Base-by-base conservation (phyloP, 2,888 invertebrate genomes). In the Carpatolechia fugitivella region DNA sequence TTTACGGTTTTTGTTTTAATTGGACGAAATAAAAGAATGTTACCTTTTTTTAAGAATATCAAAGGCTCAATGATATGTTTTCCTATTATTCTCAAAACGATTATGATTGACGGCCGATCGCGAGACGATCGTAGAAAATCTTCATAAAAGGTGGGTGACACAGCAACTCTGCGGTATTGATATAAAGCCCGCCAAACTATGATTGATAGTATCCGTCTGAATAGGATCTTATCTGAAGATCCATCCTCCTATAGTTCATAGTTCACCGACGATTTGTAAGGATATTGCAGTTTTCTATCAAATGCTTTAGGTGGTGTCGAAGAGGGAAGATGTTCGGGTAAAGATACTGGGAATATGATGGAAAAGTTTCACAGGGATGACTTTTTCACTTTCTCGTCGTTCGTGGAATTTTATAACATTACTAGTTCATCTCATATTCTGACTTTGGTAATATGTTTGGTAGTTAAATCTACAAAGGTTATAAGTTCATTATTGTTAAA, bases 161-260 rank as follows among this genome's bases (percentile, higher is more conserved):
- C 67, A 74, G 88, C 89, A 83, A 74, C 70, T 82, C 79, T 70
- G 66, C 66, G 74, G 78, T 85, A 87, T 87, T 86, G 84, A 81
- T 84, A 80, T 83, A 82, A 79, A 69, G 64, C 70, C 81, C 78
- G 69, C 77, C 78, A 78, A 84, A 85, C 80, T 81, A 88, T 87
- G 89, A 89, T 89, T 85, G 88, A 89, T 89, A 88, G 86, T 87
- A 76, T 69, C 63, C 66, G 60, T 63, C 65, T 78, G 79, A 85
- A 84, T 78, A 70, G 80, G 74, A 74, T 70, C 76, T 78, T 84
- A 84, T 82, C 78, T 63, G 66, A 67, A 69, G 67, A 68, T 69
- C 75, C 71, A 74, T 77, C 71, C 74, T 72, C 67, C 63, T 60
- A 66, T 55, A 63, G 74, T 70, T 46, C 71, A 66, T 56, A 63